Evolutionary conservation across 2,797 vertebrate species (phyloP).

Genomic region (Pithecia hirsuta): DNA sequence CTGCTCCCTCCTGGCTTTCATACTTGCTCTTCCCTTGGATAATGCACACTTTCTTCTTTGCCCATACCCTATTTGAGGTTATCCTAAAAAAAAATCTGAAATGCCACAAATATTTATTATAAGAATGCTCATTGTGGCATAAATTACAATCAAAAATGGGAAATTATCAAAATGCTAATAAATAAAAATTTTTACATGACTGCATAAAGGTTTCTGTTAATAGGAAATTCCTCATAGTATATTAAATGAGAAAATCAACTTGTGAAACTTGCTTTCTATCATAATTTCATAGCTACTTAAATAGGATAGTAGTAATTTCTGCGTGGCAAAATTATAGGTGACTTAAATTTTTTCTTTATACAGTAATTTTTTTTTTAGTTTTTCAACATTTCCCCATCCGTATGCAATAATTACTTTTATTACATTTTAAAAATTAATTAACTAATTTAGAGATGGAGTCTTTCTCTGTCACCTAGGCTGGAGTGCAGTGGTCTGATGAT

Average conservation of each 20-base stretch:
- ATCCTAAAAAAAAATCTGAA: not conserved
- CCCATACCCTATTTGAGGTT: not conserved
- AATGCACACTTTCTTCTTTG: not conserved
- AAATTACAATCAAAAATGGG: not conserved
- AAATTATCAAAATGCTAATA: not conserved
- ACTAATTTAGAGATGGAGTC: not conserved
- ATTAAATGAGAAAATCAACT: conserved; percentile 5
- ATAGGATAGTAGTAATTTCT: not conserved
- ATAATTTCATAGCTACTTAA: not conserved
- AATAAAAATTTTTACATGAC: not conserved
- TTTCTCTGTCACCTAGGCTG: not conserved
- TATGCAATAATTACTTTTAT: not conserved
- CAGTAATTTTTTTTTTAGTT: not conserved
- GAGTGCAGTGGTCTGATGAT: not conserved
- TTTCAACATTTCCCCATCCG: not conserved
- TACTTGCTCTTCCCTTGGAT: not conserved
- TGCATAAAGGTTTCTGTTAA: not conserved
- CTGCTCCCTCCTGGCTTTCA: not conserved
- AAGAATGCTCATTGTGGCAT: not conserved
- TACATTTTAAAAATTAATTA: no score
- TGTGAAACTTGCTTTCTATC: not conserved
- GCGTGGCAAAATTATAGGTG: not conserved
- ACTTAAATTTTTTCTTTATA: not conserved
- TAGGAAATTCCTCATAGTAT: not conserved
- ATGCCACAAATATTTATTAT: not conserved